Conservation (phyloP, 2,113 vertebrate genomes). For the Callipepla squamata region DNA sequence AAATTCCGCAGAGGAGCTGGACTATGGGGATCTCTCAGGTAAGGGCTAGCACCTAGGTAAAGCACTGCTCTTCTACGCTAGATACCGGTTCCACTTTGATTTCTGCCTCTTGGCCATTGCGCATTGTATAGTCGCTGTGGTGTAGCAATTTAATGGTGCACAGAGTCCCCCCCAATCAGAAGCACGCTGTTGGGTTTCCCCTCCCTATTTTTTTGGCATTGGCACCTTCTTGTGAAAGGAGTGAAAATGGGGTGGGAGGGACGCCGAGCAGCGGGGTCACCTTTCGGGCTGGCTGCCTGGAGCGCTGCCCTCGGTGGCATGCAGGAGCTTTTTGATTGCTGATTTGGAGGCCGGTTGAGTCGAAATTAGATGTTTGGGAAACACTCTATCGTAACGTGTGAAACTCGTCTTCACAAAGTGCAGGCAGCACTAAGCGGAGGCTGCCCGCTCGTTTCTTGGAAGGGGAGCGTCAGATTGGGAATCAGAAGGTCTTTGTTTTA, state of each 20-base stretch:
- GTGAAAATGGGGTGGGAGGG: background rate
- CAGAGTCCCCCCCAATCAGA: background rate
- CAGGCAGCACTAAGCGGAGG: background rate
- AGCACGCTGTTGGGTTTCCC: background rate
- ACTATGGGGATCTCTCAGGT: slow-evolving; percentile 85
- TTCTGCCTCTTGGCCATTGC: slow-evolving; percentile 49
- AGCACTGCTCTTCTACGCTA: slow-evolving; percentile 57
- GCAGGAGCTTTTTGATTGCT: background rate
- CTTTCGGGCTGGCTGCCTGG: background rate
- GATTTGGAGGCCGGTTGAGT: background rate
- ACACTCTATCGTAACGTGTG: background rate
- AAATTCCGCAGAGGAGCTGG: slow-evolving; percentile 86
- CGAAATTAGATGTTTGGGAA: background rate
- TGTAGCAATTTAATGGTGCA: background rate
- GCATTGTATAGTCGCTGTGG: slow-evolving; percentile 27
- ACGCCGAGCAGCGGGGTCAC: background rate
- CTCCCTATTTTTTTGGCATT: background rate
- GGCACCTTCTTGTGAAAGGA: background rate
- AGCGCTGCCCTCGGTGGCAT: background rate
- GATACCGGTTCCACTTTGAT: slow-evolving; percentile 33
- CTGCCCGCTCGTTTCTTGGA: background rate
- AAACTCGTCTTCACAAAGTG: background rate
- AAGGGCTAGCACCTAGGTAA: slow-evolving; percentile 82
- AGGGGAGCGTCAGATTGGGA: background rate
- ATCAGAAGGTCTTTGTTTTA: background rate